These are phyloP conservation scores for Caenorhabditis sp. DNA, from an alignment of 2,888 invertebrate species.

Conservation along the genomic window DNA sequence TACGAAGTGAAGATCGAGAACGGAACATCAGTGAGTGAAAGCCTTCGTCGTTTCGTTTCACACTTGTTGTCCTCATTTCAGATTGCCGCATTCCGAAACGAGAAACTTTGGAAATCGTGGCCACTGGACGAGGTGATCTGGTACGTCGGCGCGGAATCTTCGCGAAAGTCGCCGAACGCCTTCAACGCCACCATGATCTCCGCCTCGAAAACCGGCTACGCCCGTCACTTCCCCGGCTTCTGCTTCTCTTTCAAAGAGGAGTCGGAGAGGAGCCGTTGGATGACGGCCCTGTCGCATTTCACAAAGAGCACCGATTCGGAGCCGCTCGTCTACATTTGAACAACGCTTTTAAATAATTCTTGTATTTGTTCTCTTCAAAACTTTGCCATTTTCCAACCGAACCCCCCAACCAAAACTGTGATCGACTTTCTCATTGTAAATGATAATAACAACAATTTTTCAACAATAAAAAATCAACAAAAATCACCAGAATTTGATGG, in stretches of 20 bases:
- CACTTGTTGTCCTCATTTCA: slow-evolving; percentile 31
- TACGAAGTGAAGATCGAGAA: slow-evolving; percentile 72
- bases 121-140: slow-evolving; percentile 69
- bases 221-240: slow-evolving; percentile 43
- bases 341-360: background rate
- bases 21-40: slow-evolving; percentile 41
- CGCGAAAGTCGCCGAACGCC: slow-evolving; percentile 62
- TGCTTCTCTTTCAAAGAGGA: slow-evolving; percentile 59
- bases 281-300: slow-evolving; percentile 53
- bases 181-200: slow-evolving; percentile 50
- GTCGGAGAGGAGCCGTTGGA: slow-evolving; percentile 55
- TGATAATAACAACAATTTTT: too few relatives aligned
- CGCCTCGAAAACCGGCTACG: background rate
- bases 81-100: slow-evolving; percentile 55
- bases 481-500: slow-evolving; percentile 39
- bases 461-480: slow-evolving; percentile 9
- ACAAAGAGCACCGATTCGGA: slow-evolving; percentile 53
- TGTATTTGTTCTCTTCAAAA: background rate
- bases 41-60: too few relatives aligned
- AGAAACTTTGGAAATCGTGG: slow-evolving; percentile 69
- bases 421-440: too few relatives aligned
- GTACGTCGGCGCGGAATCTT: slow-evolving; percentile 69
- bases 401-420: background rate
- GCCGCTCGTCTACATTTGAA: slow-evolving; percentile 63
- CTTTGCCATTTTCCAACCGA: background rate